These are phyloP conservation scores for Nesoenas mayeri DNA, from an alignment of 2,113 vertebrate genomes.

Conservation along the genomic window DNA sequence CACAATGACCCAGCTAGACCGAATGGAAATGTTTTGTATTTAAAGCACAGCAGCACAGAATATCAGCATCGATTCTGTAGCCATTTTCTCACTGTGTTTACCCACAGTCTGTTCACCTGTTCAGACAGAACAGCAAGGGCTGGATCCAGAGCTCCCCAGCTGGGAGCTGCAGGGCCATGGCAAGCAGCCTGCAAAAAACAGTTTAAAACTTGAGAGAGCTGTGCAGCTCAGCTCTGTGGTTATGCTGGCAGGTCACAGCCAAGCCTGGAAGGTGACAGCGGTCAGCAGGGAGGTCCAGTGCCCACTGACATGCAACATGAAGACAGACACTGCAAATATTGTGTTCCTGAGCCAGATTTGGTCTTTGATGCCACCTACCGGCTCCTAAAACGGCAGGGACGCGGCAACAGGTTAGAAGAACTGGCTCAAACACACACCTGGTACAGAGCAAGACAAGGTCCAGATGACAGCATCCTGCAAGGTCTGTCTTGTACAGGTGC, in stretches of 20 bases:
- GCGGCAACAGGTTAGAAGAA: background rate
- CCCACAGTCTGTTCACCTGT: background rate
- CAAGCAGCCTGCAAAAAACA: background rate
- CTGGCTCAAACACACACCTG: background rate
- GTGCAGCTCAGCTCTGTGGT: background rate
- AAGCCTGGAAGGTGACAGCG: background rate
- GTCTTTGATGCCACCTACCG: slow-evolving; percentile 49
- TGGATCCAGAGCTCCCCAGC: background rate
- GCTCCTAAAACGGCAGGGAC: background rate
- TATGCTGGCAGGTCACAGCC: background rate
- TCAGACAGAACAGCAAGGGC: background rate
- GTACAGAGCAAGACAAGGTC: background rate
- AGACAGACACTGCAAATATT: rapidly evolving
- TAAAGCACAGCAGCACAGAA: background rate
- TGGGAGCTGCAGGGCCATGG: background rate
- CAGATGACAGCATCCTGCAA: background rate
- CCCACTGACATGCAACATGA: rapidly evolving
- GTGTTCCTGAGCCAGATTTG: background rate
- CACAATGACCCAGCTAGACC: background rate
- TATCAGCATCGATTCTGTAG: background rate
- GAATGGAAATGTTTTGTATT: background rate
- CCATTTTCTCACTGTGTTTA: background rate
- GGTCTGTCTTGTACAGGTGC: background rate
- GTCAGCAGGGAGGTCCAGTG: background rate
- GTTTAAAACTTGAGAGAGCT: background rate